phyloP scores from a whole-genome alignment of 2,113 vertebrate genomes.

The Sigmodon hispidus region DNA sequence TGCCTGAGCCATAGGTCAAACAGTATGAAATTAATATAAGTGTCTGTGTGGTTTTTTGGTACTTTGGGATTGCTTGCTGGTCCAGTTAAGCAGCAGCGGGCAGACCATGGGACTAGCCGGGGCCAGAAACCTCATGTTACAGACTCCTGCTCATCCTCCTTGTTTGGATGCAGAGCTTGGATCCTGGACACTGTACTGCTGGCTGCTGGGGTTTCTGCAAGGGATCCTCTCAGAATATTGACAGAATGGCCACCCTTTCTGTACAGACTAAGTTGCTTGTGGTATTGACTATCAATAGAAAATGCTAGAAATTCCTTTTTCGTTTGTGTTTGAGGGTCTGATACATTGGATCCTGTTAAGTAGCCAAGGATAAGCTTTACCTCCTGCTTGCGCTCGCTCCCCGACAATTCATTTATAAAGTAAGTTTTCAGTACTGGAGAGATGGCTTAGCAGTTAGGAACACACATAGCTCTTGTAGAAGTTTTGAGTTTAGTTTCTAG shows the following conservation, averaged over 20 bases:
- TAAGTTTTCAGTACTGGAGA: not conserved
- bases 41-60: too few relatives aligned
- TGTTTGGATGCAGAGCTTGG: not conserved
- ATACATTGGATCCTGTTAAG: not conserved
- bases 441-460: not conserved
- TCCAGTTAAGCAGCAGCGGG: too few relatives aligned
- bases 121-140: too few relatives aligned
- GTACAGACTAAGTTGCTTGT: not conserved
- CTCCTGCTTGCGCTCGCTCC: not conserved
- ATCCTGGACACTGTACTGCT: not conserved
- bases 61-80: too few relatives aligned
- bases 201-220: not conserved
- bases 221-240: too few relatives aligned
- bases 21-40: too few relatives aligned
- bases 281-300: not conserved
- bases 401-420: not conserved
- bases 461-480: not conserved
- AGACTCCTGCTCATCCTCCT: not conserved
- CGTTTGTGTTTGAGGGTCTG: not conserved
- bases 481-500: not conserved
- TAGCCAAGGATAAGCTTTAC: not conserved
- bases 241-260: not conserved
- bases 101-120: too few relatives aligned
- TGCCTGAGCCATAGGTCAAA: too few relatives aligned
- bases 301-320: not conserved